Evolutionary conservation across 2,888 invertebrate genomes (phyloP), one percentile per base, ranked within the genome.

Genomic region (Muschampia staudingeri): DNA sequence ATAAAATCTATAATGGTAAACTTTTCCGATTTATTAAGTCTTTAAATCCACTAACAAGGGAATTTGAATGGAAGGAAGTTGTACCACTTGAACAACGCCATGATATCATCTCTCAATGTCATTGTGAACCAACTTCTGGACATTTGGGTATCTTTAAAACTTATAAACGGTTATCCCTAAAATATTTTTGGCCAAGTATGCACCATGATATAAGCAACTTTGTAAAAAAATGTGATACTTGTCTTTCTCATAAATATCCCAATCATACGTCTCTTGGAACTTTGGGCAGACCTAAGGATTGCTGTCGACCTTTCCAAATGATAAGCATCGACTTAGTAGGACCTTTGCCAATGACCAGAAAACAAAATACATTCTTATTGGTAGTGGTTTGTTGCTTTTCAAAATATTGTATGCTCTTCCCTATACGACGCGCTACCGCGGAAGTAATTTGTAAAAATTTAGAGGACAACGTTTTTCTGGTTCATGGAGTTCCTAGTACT

Each of bases 111-210:
- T 77, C 9, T 85, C 81, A 82, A 72, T 76, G 48, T 12, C 81
- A 70, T 42, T 11, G 16, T 0, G 42, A 42, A 5, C 70, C 70
- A 14, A 70, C 70, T 30, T 12, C 70, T 48, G 77, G 82, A 48
- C 82, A 85, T 79, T 37, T 81, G 16, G 82, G 88, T 1, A 85
- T 87, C 34, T 86, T 86, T 75, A 88, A 89, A 82, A 89, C 88
- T 2, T 85, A 87, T 52, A 85, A 84, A 30, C 82, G 87, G 4
- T 8, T 87, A 16, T 19, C 44, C 11, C 40, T 84, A 40, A 70
- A 40, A 7, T 84, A 78, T 42, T 85, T 56, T 34, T 83, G 82
- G 84, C 83, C 85, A n/a, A 37, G 69, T 48, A 81, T 85, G 80
- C 76, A 84, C 67, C n/a, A 16, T 14, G 83, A 83, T 61, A 52